Base-by-base conservation (phyloP, 2,797 vertebrate species). In the Simalia tracyae region DNA sequence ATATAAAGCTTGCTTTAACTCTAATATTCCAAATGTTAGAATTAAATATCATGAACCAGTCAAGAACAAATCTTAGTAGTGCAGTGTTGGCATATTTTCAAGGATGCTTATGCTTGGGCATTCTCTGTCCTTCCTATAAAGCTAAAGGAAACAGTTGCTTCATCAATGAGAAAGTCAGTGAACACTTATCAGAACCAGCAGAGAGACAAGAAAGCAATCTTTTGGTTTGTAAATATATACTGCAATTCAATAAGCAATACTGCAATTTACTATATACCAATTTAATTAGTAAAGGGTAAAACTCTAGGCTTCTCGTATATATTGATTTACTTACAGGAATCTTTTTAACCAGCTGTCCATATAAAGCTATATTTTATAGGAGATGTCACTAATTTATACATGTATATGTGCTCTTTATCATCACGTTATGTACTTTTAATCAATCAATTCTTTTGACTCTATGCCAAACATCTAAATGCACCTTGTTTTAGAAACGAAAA, bases 401-500 rank as follows among this genome's bases (percentile, higher is more conserved):
- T 81, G 63, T 61, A 63, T 94, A 90, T 95, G 89, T 59, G 36
- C 92, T 89, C 96, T 96, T 95, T 93, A 94, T 96, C 96, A 95
- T 96, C 96, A 95, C 7, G 2, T 97, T 94, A 92, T 96, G 86
- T 95, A 93, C 90, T 95, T 96, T 97, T 95, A 89, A 92, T 95
- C 97, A 94, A 92, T 93, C 91, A 96, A 26, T 56, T 59, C 10
- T 96, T 87, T 91, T 88, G 92, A 89, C 96, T 91, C 96, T 96
- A 93, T 60, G 22, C 91, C 95, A 96, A 96, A 96, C 95, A 96
- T 95, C 95, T 94, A 97, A 97, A 97, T 96, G 96, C 93, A 95
- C 57, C 93, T 96, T 95, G 42, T 94, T 56, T 63, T 17, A 87
- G 60, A 97, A 97, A 95, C 92, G 91, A 59, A 89, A 91, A 97